These are phyloP conservation scores for Sinocyclocheilus anshuiensis DNA, from an alignment of 2,113 vertebrate species.

Conservation along the genomic window DNA sequence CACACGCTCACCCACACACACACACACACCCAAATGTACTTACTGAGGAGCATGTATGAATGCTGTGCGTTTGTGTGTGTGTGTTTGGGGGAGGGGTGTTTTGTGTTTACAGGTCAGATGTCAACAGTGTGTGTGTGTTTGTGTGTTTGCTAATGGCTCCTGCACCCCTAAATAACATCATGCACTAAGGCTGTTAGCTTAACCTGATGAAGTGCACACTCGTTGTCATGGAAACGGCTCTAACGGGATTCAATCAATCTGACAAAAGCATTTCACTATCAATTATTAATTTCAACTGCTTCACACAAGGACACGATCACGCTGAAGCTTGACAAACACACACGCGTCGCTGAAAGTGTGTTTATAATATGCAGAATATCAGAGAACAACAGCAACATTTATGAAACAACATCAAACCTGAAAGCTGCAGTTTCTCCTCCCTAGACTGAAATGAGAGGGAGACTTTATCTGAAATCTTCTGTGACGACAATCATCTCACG, in stretches of 20 bases:
- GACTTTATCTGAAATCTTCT: too few relatives aligned
- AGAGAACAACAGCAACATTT: too few relatives aligned
- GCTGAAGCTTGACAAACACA: too few relatives aligned
- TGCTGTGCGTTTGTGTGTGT: neutral
- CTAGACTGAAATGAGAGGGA: too few relatives aligned
- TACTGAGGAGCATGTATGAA: neutral
- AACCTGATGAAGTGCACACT: slow-evolving; percentile 45
- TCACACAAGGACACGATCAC: too few relatives aligned
- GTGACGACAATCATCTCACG: too few relatives aligned
- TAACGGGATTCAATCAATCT: neutral
- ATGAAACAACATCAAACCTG: too few relatives aligned
- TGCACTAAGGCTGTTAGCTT: slow-evolving; percentile 32
- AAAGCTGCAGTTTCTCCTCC: too few relatives aligned
- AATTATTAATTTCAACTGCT: neutral
- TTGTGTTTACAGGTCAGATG: neutral
- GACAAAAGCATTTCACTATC: slow-evolving; percentile 1
- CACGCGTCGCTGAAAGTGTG: too few relatives aligned
- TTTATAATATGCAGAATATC: too few relatives aligned
- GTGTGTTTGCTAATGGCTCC: neutral
- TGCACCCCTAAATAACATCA: slow-evolving; percentile 35
- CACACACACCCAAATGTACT: neutral
- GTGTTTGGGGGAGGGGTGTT: neutral
- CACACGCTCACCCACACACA: too few relatives aligned
- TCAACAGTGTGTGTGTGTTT: neutral
- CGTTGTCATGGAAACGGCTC: slow-evolving; percentile 46